A percentile compares a stretch with the other conserved stretches of the same genome.
phyloP scores from a whole-genome alignment of 2,797 vertebrate species.

The Numenius phaeopus region DNA sequence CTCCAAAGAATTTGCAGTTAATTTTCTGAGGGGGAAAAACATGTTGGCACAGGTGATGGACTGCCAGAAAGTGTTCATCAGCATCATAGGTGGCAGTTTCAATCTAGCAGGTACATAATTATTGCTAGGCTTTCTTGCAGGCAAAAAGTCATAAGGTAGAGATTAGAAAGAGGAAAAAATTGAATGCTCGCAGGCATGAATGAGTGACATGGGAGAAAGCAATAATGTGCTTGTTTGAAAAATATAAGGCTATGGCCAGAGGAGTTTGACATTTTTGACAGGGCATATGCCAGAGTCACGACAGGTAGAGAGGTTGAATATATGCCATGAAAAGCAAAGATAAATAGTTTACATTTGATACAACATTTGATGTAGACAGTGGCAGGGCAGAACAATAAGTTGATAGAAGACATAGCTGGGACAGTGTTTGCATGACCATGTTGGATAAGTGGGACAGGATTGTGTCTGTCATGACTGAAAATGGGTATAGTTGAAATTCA shows the following conservation, averaged over 20 bases:
- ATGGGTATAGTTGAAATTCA: neutral
- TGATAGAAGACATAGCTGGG: neutral
- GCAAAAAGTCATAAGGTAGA: neutral
- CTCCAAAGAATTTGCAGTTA: neutral
- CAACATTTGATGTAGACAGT: neutral
- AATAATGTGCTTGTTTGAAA: conserved; percentile 6
- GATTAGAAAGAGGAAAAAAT: neutral
- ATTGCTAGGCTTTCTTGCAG: neutral
- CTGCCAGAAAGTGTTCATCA: neutral
- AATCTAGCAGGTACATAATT: neutral
- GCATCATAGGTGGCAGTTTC: neutral
- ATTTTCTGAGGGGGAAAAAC: neutral
- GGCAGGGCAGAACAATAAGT: neutral
- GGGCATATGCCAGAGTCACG: neutral
- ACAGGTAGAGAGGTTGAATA: neutral
- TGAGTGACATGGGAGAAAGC: neutral
- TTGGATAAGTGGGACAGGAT: neutral
- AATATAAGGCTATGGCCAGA: neutral
- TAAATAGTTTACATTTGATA: conserved; percentile 8
- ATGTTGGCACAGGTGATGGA: neutral
- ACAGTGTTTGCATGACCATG: neutral
- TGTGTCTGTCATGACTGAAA: neutral
- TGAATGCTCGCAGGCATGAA: neutral
- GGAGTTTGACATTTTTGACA: conserved; percentile 24
- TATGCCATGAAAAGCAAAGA: neutral